These are phyloP conservation scores for Argyrosomus regius DNA, from an alignment of 2,797 vertebrate species.

Conservation along the genomic window DNA sequence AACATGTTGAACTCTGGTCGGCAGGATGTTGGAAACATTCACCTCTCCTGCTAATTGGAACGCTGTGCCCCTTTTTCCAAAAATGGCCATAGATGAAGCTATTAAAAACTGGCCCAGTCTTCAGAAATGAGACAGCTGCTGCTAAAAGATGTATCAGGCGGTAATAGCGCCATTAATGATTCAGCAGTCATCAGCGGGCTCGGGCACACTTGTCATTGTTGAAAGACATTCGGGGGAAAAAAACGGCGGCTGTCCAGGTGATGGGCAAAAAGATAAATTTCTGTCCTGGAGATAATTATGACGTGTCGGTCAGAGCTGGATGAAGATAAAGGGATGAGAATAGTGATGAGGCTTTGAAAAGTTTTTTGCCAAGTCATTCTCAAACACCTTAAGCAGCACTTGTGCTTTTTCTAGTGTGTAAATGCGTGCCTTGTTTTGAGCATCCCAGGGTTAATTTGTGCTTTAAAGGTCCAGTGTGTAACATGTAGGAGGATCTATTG, in stretches of 20 bases:
- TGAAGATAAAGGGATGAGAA: conserved; percentile 26
- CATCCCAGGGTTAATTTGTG: neutral
- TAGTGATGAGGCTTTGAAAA: conserved; percentile 22
- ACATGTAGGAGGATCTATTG: too few relatives aligned
- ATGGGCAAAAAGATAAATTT: conserved; percentile 21
- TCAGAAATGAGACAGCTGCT: conserved; percentile 58
- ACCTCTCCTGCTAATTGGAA: conserved; percentile 50
- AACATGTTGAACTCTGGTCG: conserved; percentile 17
- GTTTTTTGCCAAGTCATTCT: conserved; percentile 25
- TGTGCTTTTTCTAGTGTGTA: neutral
- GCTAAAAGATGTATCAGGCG: conserved; percentile 64
- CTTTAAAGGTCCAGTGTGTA: neutral
- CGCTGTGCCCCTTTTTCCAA: conserved; percentile 20
- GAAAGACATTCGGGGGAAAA: conserved; percentile 46
- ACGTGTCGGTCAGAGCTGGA: neutral
- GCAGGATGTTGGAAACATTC: conserved; percentile 22
- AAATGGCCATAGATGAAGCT: conserved; percentile 60
- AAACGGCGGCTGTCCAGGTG: conserved; percentile 46
- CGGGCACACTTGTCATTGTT: conserved; percentile 58
- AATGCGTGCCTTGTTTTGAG: neutral
- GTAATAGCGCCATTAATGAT: conserved; percentile 77
- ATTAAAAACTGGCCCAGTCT: conserved; percentile 68
- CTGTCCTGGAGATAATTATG: conserved; percentile 31
- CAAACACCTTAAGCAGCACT: neutral
- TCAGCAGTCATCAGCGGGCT: conserved; percentile 63